These are phyloP conservation scores for Branchipolynoe longqiensis DNA, from an alignment of 2,888 invertebrate species.

Conservation along the genomic window DNA sequence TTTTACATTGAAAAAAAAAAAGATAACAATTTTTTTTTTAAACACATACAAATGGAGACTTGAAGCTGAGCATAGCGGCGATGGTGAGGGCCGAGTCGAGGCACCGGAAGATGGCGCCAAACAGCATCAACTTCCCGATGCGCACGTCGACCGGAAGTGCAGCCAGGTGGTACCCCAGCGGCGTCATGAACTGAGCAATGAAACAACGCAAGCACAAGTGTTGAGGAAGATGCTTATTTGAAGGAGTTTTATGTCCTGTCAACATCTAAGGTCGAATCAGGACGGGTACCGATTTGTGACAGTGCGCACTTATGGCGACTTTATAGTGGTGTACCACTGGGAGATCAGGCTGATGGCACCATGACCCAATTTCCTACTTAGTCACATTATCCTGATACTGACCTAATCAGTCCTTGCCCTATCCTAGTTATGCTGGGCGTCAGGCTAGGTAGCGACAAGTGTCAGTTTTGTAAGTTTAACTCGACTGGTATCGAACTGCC, in stretches of 20 bases:
- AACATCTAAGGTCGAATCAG: neutral
- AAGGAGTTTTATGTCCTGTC: neutral
- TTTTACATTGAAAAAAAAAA: neutral
- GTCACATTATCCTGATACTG: too few species aligned
- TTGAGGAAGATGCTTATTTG: neutral
- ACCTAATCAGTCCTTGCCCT: too few species aligned
- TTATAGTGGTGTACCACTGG: too few species aligned
- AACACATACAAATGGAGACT: slow-evolving; percentile 79
- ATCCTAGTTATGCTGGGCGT: too few species aligned
- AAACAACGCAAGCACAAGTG: neutral
- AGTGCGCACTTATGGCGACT: too few species aligned
- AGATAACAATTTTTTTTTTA: neutral
- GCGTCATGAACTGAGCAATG: slow-evolving; percentile 87
- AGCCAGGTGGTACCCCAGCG: slow-evolving; percentile 94
- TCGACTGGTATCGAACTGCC: too few species aligned
- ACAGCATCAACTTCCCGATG: slow-evolving; percentile 93
- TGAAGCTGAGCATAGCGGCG: slow-evolving; percentile 91
- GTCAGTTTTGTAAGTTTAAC: too few species aligned
- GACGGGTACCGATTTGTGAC: neutral
- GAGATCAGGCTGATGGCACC: too few species aligned
- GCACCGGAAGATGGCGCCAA: slow-evolving; percentile 93
- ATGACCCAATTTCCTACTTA: too few species aligned
- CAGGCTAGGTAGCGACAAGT: too few species aligned
- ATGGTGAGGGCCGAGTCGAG: slow-evolving; percentile 93
- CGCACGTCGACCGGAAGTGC: slow-evolving; percentile 92